A percentile compares a stretch with the other conserved stretches of the same genome.
phyloP scores from a whole-genome alignment of 35 echinoderm and acorn worm genomes.

The Lytechinus pictus region DNA sequence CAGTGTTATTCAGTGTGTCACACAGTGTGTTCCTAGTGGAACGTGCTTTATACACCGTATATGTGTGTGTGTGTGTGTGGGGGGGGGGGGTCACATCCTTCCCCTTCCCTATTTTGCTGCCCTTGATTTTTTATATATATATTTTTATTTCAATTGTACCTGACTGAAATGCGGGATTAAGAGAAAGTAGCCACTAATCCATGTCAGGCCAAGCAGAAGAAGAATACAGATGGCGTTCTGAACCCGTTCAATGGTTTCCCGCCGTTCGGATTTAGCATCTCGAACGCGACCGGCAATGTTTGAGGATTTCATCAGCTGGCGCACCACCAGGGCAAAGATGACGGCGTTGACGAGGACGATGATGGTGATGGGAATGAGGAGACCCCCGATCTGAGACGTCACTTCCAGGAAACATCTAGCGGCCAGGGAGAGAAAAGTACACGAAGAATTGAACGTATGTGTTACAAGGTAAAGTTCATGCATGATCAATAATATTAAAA shows the following conservation, averaged over 20 bases:
- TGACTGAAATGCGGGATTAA: background rate
- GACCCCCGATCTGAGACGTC: background rate
- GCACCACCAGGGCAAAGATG: slow-evolving; percentile 22
- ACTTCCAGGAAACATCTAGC: background rate
- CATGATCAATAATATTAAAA: background rate
- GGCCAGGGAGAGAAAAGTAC: background rate
- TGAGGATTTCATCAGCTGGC: background rate
- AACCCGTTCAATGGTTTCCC: slow-evolving; percentile 5
- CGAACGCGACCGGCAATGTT: background rate
- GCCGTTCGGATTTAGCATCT: background rate
- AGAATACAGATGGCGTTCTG: slow-evolving; percentile 20
- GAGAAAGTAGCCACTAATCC: slow-evolving; percentile 7
- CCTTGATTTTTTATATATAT: too few species aligned
- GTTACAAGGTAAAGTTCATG: background rate
- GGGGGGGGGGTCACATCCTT: too few species aligned
- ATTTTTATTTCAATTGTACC: background rate
- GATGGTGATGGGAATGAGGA: background rate
- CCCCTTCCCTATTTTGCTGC: too few species aligned
- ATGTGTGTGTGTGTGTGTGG: too few species aligned
- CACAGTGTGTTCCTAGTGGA: too few species aligned
- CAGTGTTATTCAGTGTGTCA: too few species aligned
- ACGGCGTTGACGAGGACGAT: slow-evolving; percentile 3
- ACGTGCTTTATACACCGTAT: too few species aligned
- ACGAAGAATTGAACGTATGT: background rate
- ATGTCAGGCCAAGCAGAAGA: slow-evolving; percentile 21